Evolutionary conservation across 1,140 invertebrate genomes (phyloP).

Genomic region (Drosophila kikkawai): DNA sequence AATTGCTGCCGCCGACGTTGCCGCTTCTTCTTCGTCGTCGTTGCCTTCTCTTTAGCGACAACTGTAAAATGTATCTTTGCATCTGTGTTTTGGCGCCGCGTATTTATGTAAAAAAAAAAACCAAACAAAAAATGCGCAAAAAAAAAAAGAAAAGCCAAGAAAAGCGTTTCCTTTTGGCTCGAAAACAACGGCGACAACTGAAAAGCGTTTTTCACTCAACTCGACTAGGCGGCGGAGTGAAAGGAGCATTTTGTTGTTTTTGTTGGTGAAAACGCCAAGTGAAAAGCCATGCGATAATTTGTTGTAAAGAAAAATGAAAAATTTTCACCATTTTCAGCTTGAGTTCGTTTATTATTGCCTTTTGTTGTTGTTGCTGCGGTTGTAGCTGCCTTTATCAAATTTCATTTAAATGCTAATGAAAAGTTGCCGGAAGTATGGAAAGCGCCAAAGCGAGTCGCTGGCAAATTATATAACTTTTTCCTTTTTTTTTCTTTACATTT

Average conservation of each 20-base stretch:
- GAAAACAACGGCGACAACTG: slow-evolving; percentile 59
- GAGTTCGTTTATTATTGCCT: slow-evolving; percentile 46
- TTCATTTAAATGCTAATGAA: slow-evolving; percentile 84
- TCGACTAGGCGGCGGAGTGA: slow-evolving; percentile 74
- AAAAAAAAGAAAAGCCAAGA: slow-evolving; percentile 61
- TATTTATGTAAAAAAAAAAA: slow-evolving; percentile 43
- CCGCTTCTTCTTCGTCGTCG: slow-evolving; percentile 34
- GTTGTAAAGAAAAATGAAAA: slow-evolving; percentile 80
- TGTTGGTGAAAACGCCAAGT: slow-evolving; percentile 74
- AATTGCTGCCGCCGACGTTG: slow-evolving; percentile 58
- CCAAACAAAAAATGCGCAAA: slow-evolving; percentile 34
- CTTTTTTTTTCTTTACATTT: slow-evolving; percentile 27
- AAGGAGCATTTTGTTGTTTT: slow-evolving; percentile 72
- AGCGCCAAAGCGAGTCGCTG: slow-evolving; percentile 52
- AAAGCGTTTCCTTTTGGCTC: slow-evolving; percentile 80
- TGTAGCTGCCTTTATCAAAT: slow-evolving; percentile 66
- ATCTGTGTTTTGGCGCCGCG: slow-evolving; percentile 48
- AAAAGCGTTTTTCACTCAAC: slow-evolving; percentile 77
- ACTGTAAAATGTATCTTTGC: slow-evolving; percentile 68
- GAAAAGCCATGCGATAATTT: slow-evolving; percentile 84
- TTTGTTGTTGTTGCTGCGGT: slow-evolving; percentile 16
- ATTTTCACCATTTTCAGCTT: slow-evolving; percentile 76
- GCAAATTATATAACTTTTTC: slow-evolving; percentile 74
- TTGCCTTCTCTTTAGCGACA: not conserved
- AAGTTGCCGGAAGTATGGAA: slow-evolving; percentile 78